Base-by-base conservation (phyloP, 1,140 invertebrate genomes). In the Orius insidiosus region DNA sequence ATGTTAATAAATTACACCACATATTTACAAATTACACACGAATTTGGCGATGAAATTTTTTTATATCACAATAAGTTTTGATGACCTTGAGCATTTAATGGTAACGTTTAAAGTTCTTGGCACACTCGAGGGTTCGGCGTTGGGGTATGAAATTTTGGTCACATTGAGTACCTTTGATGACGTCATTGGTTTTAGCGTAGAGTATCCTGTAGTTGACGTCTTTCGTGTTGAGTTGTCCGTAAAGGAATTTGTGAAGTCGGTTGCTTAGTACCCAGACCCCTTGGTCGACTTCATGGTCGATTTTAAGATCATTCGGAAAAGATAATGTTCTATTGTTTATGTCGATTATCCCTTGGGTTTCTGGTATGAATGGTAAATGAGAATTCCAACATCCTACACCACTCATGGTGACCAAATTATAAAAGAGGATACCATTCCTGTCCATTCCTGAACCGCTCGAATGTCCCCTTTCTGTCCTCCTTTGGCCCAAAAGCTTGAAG, bases 361-460 rank as follows among this genome's bases (percentile, higher is more conserved):
- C 59, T n/a, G 68, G 68, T 36, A 62, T 64, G 30, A 52, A 52
- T 1, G 11, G 11, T 6, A 46, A 34, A 0, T 42, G 14, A 0
- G 74, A 76, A 54, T 86, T 75, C 82, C 81, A 86, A 55, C 83
- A 86, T 33, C 77, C 81, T 1, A 86, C 63, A 5, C 73, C 74
- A 53, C 83, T 75, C 18, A 68, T n/a, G 10, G 75, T 73, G 0
- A 84, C 78, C 62, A 85, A 70, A 43, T 80, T 82, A 54, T 75
- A 84, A 56, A 78, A 85, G 70, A 84, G 75, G 0, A 85, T 68
- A 0, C 80, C 80, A 45, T 74, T 70, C 30, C 62, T 64, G 42
- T 78, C 76, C 46, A 85, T 76, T 0, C 69, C 72, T 0, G 78
- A 77, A 0, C 76, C 75, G 0, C 80, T 81, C 0, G 76, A 70